Percentiles rank a stretch among this genome's conserved stretches.
phyloP scores from a whole-genome alignment of 2,113 vertebrate genomes.

The Psammodynastes pulverulentus region DNA sequence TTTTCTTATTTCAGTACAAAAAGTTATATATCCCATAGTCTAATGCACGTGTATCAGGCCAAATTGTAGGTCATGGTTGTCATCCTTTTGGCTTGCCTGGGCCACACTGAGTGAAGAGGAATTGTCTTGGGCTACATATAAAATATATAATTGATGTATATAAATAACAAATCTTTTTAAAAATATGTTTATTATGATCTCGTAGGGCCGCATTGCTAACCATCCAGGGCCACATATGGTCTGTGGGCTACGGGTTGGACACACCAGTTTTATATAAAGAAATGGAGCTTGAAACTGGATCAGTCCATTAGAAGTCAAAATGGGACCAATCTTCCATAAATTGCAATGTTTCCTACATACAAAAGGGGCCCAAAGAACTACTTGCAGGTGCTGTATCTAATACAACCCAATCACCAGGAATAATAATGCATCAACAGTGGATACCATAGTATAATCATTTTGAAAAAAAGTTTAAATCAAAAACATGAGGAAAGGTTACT shows the following conservation, averaged over 20 bases:
- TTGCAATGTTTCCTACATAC: not conserved
- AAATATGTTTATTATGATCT: no score
- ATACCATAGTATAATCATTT: not conserved
- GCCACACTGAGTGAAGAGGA: not conserved
- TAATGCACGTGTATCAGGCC: not conserved
- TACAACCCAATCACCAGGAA: not conserved
- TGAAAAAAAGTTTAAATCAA: not conserved
- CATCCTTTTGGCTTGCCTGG: not conserved
- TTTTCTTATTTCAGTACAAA: not conserved
- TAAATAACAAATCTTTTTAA: not conserved
- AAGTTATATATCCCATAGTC: not conserved
- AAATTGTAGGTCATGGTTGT: not conserved
- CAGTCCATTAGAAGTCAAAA: not conserved
- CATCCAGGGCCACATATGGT: not conserved
- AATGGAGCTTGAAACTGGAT: not conserved
- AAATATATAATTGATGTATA: not conserved
- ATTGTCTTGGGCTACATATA: not conserved
- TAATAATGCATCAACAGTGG: not conserved
- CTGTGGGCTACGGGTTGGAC: not conserved
- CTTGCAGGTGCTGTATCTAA: not conserved
- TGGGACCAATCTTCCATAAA: not conserved
- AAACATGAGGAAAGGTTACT: not conserved
- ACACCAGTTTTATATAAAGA: not conserved
- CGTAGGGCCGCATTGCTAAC: not conserved
- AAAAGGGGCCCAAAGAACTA: not conserved